These are phyloP conservation scores for Halcyon leucocephala DNA, from an alignment of 2,797 vertebrate species.

Conservation along the genomic window DNA sequence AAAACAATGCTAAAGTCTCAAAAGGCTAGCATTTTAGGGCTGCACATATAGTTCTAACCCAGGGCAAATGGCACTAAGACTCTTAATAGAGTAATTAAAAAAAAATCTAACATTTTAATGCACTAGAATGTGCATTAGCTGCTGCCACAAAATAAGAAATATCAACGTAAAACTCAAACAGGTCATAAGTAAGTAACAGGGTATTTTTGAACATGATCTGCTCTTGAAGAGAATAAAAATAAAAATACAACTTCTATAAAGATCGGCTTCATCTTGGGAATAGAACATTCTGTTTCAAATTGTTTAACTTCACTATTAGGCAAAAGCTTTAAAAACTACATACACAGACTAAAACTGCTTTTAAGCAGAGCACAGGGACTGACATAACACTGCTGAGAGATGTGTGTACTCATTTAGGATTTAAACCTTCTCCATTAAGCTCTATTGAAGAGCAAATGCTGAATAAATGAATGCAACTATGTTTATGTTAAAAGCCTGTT, in stretches of 20 bases:
- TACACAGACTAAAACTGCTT: constrained; percentile 77
- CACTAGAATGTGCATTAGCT: not conserved
- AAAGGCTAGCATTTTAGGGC: constrained; percentile 10
- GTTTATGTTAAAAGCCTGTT: constrained; percentile 96
- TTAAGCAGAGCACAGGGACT: constrained; percentile 79
- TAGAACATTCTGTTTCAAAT: constrained; percentile 71
- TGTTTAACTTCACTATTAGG: constrained; percentile 77
- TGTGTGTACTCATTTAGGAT: constrained; percentile 86
- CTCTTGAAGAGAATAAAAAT: constrained; percentile 1
- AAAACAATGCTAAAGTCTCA: not conserved
- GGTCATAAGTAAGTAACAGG: not conserved
- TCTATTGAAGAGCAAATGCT: constrained; percentile 90
- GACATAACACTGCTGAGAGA: constrained; percentile 83
- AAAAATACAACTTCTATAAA: constrained; percentile 4
- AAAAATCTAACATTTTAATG: constrained; percentile 18
- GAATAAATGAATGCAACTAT: constrained; percentile 91
- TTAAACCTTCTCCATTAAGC: constrained; percentile 92
- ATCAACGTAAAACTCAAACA: constrained; percentile 5
- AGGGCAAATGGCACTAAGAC: not conserved
- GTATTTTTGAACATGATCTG: constrained; percentile 32
- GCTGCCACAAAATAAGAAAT: constrained; percentile 28
- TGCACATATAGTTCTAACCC: not conserved
- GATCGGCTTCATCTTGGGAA: constrained; percentile 69
- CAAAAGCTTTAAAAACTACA: constrained; percentile 78
- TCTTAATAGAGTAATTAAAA: constrained; percentile 43